Conservation (phyloP, 2,888 invertebrate species). For the Corythucha ciliata region DNA sequence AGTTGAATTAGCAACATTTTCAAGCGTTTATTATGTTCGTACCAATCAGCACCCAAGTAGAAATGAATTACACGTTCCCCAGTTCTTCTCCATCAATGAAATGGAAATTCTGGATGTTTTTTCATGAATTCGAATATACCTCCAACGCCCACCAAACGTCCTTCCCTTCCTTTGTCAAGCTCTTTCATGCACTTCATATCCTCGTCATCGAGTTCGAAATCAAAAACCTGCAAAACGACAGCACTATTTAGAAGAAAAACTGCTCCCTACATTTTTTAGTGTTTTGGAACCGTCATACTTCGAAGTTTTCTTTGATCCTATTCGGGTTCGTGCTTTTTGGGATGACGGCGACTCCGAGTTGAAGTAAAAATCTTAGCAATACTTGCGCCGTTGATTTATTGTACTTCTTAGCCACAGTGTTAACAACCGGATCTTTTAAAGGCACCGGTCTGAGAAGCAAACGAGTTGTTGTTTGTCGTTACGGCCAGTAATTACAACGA, state of each 20-base stretch:
- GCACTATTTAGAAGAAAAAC: background rate
- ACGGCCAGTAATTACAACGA: too few species aligned
- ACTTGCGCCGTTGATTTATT: slow-evolving; percentile 60
- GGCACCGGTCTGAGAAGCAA: too few species aligned
- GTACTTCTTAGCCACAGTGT: slow-evolving; percentile 49
- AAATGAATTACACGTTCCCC: too few species aligned
- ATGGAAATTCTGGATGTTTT: slow-evolving; percentile 62
- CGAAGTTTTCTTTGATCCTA: slow-evolving; percentile 59
- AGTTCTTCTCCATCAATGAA: slow-evolving; percentile 41
- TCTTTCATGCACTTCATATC: slow-evolving; percentile 48
- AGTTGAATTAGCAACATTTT: too few species aligned
- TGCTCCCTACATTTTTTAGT: background rate
- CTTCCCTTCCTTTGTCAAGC: slow-evolving; percentile 53
- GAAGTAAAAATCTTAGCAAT: slow-evolving; percentile 57
- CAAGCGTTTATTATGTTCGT: too few species aligned
- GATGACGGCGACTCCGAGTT: slow-evolving; percentile 59
- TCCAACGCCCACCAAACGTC: slow-evolving; percentile 49
- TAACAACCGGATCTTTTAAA: slow-evolving; percentile 50
- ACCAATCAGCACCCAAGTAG: too few species aligned
- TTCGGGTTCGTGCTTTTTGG: slow-evolving; percentile 66
- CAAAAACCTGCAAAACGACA: slow-evolving; percentile 41
- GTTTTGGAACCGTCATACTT: slow-evolving; percentile 42
- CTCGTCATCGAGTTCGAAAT: slow-evolving; percentile 50
- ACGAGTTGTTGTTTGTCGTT: too few species aligned
- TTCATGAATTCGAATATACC: slow-evolving; percentile 43